Evolutionary conservation across 2,797 vertebrate genomes (phyloP), one percentile per base, ranked within the genome.

Genomic region (Enteromius radiatus): DNA sequence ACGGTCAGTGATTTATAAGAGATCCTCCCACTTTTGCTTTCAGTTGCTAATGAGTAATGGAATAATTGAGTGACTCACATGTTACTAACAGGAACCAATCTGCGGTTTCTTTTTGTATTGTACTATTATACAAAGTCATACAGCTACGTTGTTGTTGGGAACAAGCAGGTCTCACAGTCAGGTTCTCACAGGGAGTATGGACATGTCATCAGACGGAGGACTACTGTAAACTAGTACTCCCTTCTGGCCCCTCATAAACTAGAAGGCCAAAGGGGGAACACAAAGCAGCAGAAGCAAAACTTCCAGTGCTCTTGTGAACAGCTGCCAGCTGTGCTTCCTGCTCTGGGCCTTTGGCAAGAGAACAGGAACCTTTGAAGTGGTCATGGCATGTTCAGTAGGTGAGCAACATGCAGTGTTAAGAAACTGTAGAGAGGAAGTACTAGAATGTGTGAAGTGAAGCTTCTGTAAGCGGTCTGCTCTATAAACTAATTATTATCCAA

Each of bases 291-390:
- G 52, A 59, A 68, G 47, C 49, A 64, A 26, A 75, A 17, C 36
- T 14, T n/a, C n/a, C 71, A 78, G 77, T 12, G 38, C 65, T 81
- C 73, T 52, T 88, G 76, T 88, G 80, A 89, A 74, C 83, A 49
- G 59, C 76, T 81, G 87, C 84, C 90, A 89, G 86, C 8, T 15
- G 71, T 47, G 85, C 75, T 89, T 91, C 87, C 87, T 91, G 83
- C 43, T 26, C 76, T 56, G 73, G 73, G 80, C 43, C 84, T 86
- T 84, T 74, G 36, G 76, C 63, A 49, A 68, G 80, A 56, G 63
- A 81, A 80, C 84, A 73, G 19, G 41, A 31, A 54, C 12, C 84
- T 90, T 86, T 89, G 77, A 87, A 85, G 85, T 83, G 79, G 83
- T 83, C 43, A 45, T 14, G 31, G 69, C n/a, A 33, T 81, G 85